Evolutionary conservation across 2,888 invertebrate species (phyloP).

Genomic region (Cephus sareptanus): DNA sequence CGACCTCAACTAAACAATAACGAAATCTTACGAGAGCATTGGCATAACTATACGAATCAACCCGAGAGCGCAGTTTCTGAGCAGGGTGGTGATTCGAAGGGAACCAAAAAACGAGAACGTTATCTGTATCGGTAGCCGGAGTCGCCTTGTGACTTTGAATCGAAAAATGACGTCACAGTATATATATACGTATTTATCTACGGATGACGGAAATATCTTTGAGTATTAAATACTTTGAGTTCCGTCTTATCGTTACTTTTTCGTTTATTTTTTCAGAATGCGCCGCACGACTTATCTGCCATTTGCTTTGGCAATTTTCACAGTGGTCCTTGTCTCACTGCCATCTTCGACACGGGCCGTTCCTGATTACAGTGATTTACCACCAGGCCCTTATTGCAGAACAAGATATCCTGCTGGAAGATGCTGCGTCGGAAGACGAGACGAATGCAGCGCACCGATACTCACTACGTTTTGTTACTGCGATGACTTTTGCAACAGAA

Average conservation of each 20-base stretch:
- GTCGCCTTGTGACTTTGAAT: too few relatives aligned
- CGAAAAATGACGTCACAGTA: too few relatives aligned
- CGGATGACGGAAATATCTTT: not conserved
- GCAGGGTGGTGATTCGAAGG: too few relatives aligned
- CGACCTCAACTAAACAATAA: too few relatives aligned
- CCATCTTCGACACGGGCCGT: conserved; percentile 29
- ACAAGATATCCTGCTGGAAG: conserved; percentile 53
- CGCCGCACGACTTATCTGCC: conserved; percentile 23
- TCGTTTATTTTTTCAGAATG: conserved; percentile 37
- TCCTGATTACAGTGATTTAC: conserved; percentile 66
- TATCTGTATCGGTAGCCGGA: too few relatives aligned
- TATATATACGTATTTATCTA: not conserved
- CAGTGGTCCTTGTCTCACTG: conserved; percentile 31
- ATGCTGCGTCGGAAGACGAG: conserved; percentile 83
- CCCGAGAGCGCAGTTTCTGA: too few relatives aligned
- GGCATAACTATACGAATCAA: too few relatives aligned
- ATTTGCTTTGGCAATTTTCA: conserved; percentile 20
- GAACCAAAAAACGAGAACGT: too few relatives aligned
- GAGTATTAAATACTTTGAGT: not conserved
- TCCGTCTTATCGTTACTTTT: not conserved
- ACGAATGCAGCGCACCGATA: conserved; percentile 85
- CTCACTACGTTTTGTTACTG: conserved; percentile 90
- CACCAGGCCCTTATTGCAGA: conserved; percentile 73
- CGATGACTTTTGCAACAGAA: conserved; percentile 89
- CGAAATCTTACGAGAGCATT: too few relatives aligned